Evolutionary conservation across 2,113 vertebrate genomes (phyloP).

Genomic region (Elaphurus davidianus): DNA sequence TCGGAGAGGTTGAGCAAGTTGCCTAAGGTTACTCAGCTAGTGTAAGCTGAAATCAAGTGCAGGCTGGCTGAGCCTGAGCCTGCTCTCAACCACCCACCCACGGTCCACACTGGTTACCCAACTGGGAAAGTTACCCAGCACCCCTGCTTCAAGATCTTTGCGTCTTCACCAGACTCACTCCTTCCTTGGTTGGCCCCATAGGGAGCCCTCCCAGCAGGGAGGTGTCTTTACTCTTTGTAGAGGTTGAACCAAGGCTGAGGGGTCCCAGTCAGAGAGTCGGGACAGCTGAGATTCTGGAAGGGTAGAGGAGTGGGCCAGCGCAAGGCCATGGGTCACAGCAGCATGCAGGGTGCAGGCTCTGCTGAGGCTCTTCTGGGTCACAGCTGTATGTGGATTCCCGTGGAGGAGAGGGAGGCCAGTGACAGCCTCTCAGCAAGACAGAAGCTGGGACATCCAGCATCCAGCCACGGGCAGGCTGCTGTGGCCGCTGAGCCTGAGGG

Average conservation of each 20-base stretch:
- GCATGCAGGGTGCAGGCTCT: neutral
- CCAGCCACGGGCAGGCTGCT: neutral
- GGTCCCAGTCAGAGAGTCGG: neutral
- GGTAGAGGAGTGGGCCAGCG: rapidly evolving
- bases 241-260: neutral
- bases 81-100: no score
- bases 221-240: neutral
- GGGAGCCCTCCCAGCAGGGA: neutral
- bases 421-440: neutral
- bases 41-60: neutral
- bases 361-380: neutral
- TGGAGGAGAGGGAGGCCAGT: neutral
- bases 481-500: neutral
- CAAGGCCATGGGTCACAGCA: no score
- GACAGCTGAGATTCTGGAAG: neutral
- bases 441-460: neutral
- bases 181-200: neutral
- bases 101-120: rapidly evolving
- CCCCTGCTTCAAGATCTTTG: neutral
- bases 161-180: rapidly evolving
- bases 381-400: neutral
- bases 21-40: neutral
- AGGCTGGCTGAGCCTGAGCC: neutral
- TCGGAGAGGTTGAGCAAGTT: neutral
- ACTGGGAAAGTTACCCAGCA: neutral